Percentiles rank a stretch among this genome's conserved stretches.
phyloP scores from a whole-genome alignment of 2,888 invertebrate genomes.

The Nysson spinosus region DNA sequence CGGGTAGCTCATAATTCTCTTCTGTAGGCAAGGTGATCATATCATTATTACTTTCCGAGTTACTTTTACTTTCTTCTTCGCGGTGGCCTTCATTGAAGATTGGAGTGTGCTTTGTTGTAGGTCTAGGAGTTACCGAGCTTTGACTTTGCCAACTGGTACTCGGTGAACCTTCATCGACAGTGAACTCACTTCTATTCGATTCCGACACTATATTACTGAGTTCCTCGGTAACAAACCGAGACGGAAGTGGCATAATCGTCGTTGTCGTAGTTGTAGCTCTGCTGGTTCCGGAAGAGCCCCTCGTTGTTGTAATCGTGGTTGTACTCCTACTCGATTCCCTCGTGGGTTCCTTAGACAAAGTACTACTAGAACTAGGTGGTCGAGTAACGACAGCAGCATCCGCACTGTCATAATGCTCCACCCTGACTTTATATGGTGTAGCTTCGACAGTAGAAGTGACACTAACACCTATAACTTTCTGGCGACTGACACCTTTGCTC shows the following conservation, averaged over 20 bases:
- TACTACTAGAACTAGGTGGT: conserved; percentile 43
- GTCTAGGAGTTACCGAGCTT: conserved; percentile 63
- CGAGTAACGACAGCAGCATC: conserved; percentile 58
- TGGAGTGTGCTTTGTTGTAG: conserved; percentile 36
- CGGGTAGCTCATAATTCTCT: conserved; percentile 67
- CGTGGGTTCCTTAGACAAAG: conserved; percentile 34
- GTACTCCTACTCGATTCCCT: conserved; percentile 44
- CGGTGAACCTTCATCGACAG: conserved; percentile 81
- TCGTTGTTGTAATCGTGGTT: conserved; percentile 36
- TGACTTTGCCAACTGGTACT: conserved; percentile 76
- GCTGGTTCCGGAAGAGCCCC: conserved; percentile 36
- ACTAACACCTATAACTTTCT: conserved; percentile 78
- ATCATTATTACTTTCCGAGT: conserved; percentile 27
- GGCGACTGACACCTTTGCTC: conserved; percentile 37
- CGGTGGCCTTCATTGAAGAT: not conserved
- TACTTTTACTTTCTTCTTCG: conserved; percentile 10
- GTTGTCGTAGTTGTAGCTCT: conserved; percentile 54
- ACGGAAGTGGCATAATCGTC: conserved; percentile 58
- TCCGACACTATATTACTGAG: conserved; percentile 79
- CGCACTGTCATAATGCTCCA: conserved; percentile 70
- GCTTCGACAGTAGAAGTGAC: conserved; percentile 82
- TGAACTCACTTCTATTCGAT: conserved; percentile 81
- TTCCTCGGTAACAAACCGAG: conserved; percentile 74
- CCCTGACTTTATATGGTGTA: conserved; percentile 78
- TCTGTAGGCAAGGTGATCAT: conserved; percentile 66